Conservation (phyloP, 2,113 vertebrate species). For the Varanus komodoensis region DNA sequence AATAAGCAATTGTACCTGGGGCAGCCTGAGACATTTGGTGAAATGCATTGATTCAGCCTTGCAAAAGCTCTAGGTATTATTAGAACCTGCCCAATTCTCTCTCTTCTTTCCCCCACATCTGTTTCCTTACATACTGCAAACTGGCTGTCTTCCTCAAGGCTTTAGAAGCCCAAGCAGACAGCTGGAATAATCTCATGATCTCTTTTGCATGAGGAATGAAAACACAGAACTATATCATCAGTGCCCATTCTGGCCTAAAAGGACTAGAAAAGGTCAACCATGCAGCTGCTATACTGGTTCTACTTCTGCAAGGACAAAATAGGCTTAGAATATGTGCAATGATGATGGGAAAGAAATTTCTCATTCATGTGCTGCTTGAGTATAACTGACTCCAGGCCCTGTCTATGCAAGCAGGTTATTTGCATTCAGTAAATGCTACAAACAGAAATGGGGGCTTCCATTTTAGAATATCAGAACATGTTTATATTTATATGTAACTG, state of each 20-base stretch:
- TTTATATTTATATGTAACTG: constrained; percentile 22
- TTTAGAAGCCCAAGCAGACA: background rate
- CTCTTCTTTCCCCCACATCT: background rate
- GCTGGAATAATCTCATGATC: background rate
- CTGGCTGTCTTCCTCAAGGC: background rate
- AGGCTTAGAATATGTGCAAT: background rate
- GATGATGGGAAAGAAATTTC: background rate
- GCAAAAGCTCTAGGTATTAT: background rate
- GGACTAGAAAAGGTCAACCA: background rate
- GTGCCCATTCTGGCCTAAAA: background rate
- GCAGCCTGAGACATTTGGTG: background rate
- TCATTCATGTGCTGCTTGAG: background rate
- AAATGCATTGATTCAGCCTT: background rate
- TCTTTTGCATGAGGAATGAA: background rate
- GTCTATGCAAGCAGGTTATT: background rate
- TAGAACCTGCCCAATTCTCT: background rate
- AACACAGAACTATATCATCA: background rate
- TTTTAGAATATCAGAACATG: constrained; percentile 21
- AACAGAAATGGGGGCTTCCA: background rate
- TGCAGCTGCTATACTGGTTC: background rate
- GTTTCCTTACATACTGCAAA: background rate
- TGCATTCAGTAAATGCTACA: background rate
- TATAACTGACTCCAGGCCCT: background rate
- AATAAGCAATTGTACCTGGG: background rate
- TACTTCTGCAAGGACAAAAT: background rate